Evolutionary conservation across 2,888 invertebrate species (phyloP).

Genomic region (Cataglyphis albicans): DNA sequence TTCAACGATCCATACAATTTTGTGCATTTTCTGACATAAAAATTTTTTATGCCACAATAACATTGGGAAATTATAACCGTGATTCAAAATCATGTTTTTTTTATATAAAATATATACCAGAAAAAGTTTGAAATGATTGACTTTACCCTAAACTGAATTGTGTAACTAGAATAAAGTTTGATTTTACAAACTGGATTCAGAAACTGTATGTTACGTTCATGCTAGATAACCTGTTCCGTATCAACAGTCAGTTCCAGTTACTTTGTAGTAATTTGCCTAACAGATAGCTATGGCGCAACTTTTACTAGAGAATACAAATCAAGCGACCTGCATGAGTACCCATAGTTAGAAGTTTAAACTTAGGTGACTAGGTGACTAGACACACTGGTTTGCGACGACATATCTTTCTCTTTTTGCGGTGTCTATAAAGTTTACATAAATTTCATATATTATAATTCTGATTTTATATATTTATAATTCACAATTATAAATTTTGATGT

Average conservation of each 20-base stretch:
- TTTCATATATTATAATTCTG: slow-evolving; percentile 4
- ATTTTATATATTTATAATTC: background rate
- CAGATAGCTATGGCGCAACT: slow-evolving; percentile 50
- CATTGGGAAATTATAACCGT: background rate
- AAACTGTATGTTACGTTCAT: slow-evolving; percentile 30
- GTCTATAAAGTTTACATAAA: background rate
- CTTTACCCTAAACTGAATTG: slow-evolving; percentile 9
- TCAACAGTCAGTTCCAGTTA: slow-evolving; percentile 52
- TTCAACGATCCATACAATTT: background rate
- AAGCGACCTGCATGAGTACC: slow-evolving; percentile 32
- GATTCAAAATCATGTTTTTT: background rate
- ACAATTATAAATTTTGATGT: slow-evolving; percentile 8
- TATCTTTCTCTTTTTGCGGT: background rate
- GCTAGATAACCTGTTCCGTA: slow-evolving; percentile 47
- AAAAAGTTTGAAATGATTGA: slow-evolving; percentile 22
- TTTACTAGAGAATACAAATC: slow-evolving; percentile 56
- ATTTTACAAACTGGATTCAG: slow-evolving; percentile 47
- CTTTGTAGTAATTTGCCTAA: slow-evolving; percentile 53
- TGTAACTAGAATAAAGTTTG: slow-evolving; percentile 20
- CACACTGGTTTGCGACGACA: slow-evolving; percentile 1
- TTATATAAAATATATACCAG: background rate
- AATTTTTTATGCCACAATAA: background rate
- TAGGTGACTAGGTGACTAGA: slow-evolving; percentile 21
- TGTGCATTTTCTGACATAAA: background rate
- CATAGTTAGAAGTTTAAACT: slow-evolving; percentile 28